These are phyloP conservation scores for Nemurella pictetii DNA, from an alignment of 2,888 invertebrate species.

Conservation along the genomic window DNA sequence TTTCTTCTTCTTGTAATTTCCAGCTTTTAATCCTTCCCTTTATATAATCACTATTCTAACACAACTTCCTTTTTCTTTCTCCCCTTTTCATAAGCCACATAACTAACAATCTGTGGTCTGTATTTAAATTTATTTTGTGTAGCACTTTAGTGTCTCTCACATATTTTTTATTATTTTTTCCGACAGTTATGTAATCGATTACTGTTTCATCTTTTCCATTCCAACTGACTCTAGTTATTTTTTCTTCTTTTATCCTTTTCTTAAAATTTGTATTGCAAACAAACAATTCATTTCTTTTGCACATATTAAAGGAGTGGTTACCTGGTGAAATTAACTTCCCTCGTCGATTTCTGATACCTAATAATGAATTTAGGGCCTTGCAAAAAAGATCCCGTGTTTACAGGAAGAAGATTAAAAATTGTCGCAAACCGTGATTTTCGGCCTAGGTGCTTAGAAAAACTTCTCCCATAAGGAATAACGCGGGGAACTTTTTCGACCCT, in stretches of 20 bases:
- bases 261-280: neutral
- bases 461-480: too few relatives aligned
- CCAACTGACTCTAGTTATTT: neutral
- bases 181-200: neutral
- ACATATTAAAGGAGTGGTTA: too few relatives aligned
- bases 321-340: too few relatives aligned
- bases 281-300: conserved; percentile 28
- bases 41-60: neutral
- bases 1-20: neutral
- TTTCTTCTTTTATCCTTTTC: neutral
- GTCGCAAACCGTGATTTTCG: too few relatives aligned
- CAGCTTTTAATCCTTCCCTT: neutral
- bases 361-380: too few relatives aligned
- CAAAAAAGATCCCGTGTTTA: too few relatives aligned
- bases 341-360: too few relatives aligned
- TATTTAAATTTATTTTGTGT: neutral
- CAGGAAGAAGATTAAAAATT: too few relatives aligned
- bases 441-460: too few relatives aligned
- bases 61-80: neutral
- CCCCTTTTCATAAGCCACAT: neutral
- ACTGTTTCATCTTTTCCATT: neutral
- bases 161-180: neutral
- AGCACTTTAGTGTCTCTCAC: neutral
- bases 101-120: neutral
- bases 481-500: too few relatives aligned